Conservation (phyloP, 2,113 vertebrate genomes). For the Varanus komodoensis region DNA sequence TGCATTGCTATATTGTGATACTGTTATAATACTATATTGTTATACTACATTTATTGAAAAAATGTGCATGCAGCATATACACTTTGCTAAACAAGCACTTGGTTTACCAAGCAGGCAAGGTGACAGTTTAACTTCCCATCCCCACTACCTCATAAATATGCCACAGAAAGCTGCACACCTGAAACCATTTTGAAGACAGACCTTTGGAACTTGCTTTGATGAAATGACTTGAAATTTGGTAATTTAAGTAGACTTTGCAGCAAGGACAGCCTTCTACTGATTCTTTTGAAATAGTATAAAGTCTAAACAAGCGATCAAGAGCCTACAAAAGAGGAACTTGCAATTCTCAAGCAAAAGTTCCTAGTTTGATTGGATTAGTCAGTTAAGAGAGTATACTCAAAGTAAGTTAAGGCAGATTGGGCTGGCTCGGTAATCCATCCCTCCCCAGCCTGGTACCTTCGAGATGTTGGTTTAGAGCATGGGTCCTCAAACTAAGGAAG, state of each 20-base stretch:
- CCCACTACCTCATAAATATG: not conserved
- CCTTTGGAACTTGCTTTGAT: not conserved
- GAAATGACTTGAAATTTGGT: not conserved
- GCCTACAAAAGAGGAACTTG: not conserved
- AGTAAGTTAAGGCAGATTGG: too few species aligned
- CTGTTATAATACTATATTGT: too few species aligned
- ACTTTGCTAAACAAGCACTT: not conserved
- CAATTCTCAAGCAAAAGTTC: not conserved
- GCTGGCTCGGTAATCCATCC: too few species aligned
- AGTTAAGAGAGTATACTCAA: too few species aligned
- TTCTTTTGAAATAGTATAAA: not conserved
- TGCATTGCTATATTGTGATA: too few species aligned
- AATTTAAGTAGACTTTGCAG: not conserved
- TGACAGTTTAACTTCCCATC: not conserved
- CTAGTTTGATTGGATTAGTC: not conserved
- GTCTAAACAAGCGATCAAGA: not conserved
- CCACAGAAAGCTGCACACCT: not conserved
- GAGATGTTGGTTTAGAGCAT: too few species aligned
- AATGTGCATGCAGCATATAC: not conserved
- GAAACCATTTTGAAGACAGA: not conserved
- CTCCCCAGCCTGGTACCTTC: too few species aligned
- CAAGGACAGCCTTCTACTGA: not conserved
- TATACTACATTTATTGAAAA: too few species aligned
- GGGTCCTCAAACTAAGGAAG: too few species aligned
- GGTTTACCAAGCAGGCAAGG: not conserved